Conservation (phyloP, 2,113 vertebrate species). For the Microtus pennsylvanicus region DNA sequence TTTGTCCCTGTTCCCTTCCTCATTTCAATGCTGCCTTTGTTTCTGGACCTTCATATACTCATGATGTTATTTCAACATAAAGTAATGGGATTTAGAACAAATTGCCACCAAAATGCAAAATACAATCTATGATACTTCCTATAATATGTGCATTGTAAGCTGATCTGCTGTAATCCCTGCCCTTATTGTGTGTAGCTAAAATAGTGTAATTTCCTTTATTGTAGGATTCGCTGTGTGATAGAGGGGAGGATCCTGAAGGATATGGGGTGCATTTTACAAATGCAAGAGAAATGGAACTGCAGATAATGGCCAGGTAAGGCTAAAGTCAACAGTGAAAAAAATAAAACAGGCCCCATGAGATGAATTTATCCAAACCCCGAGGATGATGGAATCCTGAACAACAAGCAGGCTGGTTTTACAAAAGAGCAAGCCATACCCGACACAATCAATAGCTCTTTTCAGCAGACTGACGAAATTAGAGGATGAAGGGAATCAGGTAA, state of each 20-base stretch:
- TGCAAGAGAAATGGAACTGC: constrained; percentile 52
- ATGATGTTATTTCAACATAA: constrained; percentile 3
- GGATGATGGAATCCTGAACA: constrained; percentile 62
- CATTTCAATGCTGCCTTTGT: neutral
- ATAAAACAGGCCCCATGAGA: constrained; percentile 62
- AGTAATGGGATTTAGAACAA: neutral
- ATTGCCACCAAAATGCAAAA: neutral
- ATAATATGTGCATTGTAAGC: constrained; percentile 13
- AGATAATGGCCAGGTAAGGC: constrained; percentile 53
- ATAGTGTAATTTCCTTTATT: neutral
- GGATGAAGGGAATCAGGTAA: constrained; percentile 69
- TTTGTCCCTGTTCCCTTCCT: neutral
- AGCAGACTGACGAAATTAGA: constrained; percentile 76
- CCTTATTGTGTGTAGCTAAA: neutral
- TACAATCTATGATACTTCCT: neutral
- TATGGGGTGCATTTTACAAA: constrained; percentile 35
- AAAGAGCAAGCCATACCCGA: constrained; percentile 59
- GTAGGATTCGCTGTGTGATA: neutral
- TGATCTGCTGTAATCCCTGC: neutral
- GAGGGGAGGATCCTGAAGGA: neutral
- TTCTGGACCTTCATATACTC: neutral
- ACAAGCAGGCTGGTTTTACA: constrained; percentile 58
- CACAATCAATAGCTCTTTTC: constrained; percentile 76
- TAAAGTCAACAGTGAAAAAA: constrained; percentile 63
- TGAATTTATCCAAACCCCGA: constrained; percentile 69